Conservation (phyloP, 2,113 vertebrate genomes). For the Syngnathoides biaculeatus region DNA sequence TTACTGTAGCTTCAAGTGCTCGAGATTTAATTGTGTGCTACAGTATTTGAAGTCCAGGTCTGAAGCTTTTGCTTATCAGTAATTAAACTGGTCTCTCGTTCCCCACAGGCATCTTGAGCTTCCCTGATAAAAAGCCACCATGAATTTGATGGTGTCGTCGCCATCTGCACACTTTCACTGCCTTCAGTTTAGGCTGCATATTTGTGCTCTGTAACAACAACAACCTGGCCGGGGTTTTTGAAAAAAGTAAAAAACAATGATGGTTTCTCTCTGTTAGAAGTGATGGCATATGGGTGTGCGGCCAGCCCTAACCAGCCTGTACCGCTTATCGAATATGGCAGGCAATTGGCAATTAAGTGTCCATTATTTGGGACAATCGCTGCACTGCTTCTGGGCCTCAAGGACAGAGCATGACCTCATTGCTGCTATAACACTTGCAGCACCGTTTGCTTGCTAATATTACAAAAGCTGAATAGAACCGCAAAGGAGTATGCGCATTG, state of each 20-base stretch:
- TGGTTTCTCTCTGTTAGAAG: background rate
- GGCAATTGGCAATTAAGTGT: conserved; percentile 29
- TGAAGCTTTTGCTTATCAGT: conserved; percentile 49
- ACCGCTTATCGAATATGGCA: conserved; percentile 34
- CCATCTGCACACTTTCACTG: background rate
- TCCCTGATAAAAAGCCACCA: conserved; percentile 46
- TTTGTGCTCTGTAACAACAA: conserved; percentile 4
- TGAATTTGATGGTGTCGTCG: conserved; percentile 13
- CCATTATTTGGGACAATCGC: conserved; percentile 39
- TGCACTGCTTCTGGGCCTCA: conserved; percentile 6
- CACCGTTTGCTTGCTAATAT: conserved; percentile 1
- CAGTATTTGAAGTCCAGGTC: conserved; percentile 37
- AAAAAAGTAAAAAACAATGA: conserved; percentile 3
- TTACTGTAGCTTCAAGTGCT: conserved; percentile 11
- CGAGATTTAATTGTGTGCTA: conserved; percentile 31
- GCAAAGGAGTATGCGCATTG: background rate
- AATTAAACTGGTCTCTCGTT: conserved; percentile 51
- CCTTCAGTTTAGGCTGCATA: background rate
- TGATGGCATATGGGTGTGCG: conserved; percentile 7
- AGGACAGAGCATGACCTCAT: conserved; percentile 34
- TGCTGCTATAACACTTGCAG: background rate
- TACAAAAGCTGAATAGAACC: background rate
- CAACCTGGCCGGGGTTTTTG: background rate
- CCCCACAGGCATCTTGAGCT: conserved; percentile 47
- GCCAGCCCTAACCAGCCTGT: conserved; percentile 5